phyloP scores from a whole-genome alignment of 2,113 vertebrate species.

The Origma solitaria region DNA sequence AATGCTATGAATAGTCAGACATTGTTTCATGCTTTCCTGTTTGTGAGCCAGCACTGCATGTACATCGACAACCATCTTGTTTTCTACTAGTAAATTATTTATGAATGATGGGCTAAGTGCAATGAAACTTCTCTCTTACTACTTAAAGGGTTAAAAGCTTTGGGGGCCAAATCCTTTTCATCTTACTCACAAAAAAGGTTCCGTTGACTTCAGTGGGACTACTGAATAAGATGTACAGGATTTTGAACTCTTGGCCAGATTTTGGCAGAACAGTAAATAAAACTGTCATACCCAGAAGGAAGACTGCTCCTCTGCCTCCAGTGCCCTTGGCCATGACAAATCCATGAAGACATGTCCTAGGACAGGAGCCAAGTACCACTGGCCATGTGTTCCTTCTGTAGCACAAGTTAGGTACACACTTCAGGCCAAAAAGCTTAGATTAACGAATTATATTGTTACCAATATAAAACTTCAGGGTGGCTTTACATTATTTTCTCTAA shows the following conservation, averaged over 20 bases:
- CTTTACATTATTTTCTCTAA: neutral
- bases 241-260: slow-evolving; percentile 38
- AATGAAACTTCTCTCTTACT: slow-evolving; percentile 37
- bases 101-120: slow-evolving; percentile 39
- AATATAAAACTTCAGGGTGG: neutral
- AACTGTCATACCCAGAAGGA: neutral
- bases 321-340: neutral
- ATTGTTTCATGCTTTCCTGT: neutral
- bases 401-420: neutral
- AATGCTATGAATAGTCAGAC: neutral
- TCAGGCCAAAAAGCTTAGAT: neutral
- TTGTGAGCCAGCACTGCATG: neutral
- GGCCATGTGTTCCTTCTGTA: neutral
- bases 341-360: neutral
- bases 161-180: slow-evolving; percentile 54
- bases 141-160: slow-evolving; percentile 51
- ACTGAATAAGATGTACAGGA: slow-evolving; percentile 38
- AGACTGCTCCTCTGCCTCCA: neutral
- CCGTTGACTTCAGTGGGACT: neutral
- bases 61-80: neutral
- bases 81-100: slow-evolving; percentile 9
- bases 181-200: slow-evolving; percentile 15
- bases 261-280: neutral
- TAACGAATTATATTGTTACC: neutral
- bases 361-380: neutral